Conservation (phyloP, 2,797 vertebrate genomes). For the Holocentrus rufus region DNA sequence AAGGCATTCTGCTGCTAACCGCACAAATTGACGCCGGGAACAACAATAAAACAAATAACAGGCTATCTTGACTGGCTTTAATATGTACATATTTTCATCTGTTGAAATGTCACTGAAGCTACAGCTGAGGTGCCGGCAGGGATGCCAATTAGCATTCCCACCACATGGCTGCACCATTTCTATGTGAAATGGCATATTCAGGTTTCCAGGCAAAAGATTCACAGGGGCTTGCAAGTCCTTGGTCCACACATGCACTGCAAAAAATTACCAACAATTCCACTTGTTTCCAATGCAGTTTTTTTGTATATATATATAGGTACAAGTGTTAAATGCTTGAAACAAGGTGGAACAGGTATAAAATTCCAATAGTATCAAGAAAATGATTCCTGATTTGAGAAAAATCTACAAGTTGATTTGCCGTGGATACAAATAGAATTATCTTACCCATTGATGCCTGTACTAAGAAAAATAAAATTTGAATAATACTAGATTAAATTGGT, state of each 20-base stretch:
- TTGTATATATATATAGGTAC: too few relatives aligned
- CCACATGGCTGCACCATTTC: slow-evolving; percentile 46
- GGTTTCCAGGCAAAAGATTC: slow-evolving; percentile 41
- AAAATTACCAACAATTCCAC: background rate
- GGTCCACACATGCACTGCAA: slow-evolving; percentile 53
- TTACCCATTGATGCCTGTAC: slow-evolving; percentile 1
- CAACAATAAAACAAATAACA: slow-evolving; percentile 36
- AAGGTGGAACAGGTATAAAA: background rate
- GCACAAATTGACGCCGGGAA: slow-evolving; percentile 39
- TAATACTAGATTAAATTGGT: slow-evolving; percentile 30
- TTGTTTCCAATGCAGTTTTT: too few relatives aligned
- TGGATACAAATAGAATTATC: slow-evolving; percentile 7
- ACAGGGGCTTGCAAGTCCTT: slow-evolving; percentile 56
- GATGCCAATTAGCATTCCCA: slow-evolving; percentile 36
- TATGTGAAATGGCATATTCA: slow-evolving; percentile 32
- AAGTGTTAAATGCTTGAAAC: background rate
- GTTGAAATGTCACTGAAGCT: slow-evolving; percentile 68
- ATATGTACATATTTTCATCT: slow-evolving; percentile 75
- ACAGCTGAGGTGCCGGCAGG: slow-evolving; percentile 59
- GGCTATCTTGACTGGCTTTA: slow-evolving; percentile 68
- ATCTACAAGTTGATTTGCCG: too few relatives aligned
- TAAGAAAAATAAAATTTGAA: slow-evolving; percentile 13
- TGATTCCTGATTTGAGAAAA: too few relatives aligned
- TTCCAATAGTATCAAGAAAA: too few relatives aligned
- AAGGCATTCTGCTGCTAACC: background rate